Evolutionary conservation across 2,797 vertebrate genomes (phyloP), one percentile per base, ranked within the genome.

Genomic region (Acanthurus leucopareius): DNA sequence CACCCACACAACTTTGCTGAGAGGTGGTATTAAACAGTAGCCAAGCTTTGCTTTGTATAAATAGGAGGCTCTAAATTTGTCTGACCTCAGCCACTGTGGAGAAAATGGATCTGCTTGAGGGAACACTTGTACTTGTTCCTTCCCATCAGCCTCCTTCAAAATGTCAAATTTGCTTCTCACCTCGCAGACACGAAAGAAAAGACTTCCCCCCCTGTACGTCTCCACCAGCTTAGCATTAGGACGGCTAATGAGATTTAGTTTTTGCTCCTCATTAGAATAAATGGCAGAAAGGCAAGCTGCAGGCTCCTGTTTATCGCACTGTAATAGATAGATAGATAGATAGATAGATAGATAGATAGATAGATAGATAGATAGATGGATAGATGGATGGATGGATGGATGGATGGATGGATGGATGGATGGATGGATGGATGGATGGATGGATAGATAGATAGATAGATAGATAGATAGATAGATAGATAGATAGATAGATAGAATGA

Each of bases 111-210:
- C 60, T 14, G 88, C 92, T 89, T 10, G 42, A 72, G 92, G 92
- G 89, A 85, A 76, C 75, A 44, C 82, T 88, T 83, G 89, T 86
- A 73, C 88, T 90, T 88, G 75, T 84, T 87, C 80, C 81, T 85
- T 84, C 78, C 67, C 76, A 73, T 89, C 85, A 87, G 82, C 77
- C 67, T 77, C 84, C 69, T 77, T 88, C 82, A 82, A 91, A 91
- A 91, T 93, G 91, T 91, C 89, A 93, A 78, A 88, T 86, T 82
- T 80, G 82, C 67, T 71, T 90, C 88, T 84, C 77, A 79, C 74
- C 83, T 89, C 49, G 16, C 65, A 80, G 88, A 77, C 73, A 80
- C 32, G n/a, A n/a, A n/a, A n/a, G 59, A 60, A 71, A 72, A 28
- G 28, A 28, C 28, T 54, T n/a, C n/a, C 45, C 68, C 42, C 4